Conservation (phyloP, 2,797 vertebrate genomes). For the Onychomys torridus region DNA sequence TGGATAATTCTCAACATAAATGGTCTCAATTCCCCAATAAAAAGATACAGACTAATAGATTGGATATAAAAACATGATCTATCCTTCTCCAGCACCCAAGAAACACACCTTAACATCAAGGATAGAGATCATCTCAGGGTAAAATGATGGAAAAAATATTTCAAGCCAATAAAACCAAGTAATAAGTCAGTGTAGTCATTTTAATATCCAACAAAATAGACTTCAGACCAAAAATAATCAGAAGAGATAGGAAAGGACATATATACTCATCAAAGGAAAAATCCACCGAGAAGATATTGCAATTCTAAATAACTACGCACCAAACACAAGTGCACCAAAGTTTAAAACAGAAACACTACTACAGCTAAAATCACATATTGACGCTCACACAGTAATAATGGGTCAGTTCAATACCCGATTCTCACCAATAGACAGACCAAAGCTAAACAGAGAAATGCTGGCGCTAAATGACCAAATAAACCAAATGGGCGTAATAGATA, state of each 20-base stretch:
- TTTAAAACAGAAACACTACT: background rate
- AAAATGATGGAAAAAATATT: background rate
- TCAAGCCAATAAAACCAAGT: too few species aligned
- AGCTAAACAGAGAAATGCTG: background rate
- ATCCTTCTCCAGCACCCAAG: background rate
- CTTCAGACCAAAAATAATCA: too few species aligned
- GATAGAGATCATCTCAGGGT: background rate
- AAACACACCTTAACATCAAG: background rate
- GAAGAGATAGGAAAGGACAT: background rate
- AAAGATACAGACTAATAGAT: background rate
- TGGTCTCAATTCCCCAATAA: background rate
- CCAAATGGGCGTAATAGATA: background rate
- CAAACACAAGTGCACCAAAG: background rate
- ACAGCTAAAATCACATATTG: background rate
- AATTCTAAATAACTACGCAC: background rate
- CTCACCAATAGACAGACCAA: background rate
- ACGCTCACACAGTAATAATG: background rate
- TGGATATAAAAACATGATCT: background rate
- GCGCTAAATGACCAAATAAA: background rate
- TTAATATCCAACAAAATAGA: too few species aligned
- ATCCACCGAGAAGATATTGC: background rate
- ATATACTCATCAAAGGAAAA: background rate
- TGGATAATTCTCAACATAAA: too few species aligned
- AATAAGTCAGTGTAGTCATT: too few species aligned
- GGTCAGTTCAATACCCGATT: background rate